Conservation (phyloP, 2,113 vertebrate genomes). For the Sander lucioperca region DNA sequence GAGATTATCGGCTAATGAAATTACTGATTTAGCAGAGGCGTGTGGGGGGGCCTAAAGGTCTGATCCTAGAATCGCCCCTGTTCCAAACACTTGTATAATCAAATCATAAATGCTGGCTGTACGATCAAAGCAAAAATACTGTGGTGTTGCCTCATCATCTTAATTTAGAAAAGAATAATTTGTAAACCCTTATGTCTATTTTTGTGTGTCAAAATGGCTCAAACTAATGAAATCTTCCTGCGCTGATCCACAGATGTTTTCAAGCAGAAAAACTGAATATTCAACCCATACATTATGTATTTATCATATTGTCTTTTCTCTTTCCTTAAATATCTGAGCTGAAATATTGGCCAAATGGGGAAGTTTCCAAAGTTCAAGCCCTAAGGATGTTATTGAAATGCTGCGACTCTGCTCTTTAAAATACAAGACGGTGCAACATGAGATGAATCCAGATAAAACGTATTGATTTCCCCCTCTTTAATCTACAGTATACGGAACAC, state of each 20-base stretch:
- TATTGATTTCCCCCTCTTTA: conserved; percentile 27
- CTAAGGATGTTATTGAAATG: not conserved
- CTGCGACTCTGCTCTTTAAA: not conserved
- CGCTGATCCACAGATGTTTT: not conserved
- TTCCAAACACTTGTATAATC: not conserved
- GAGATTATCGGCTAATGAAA: no score
- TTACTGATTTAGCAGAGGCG: no score
- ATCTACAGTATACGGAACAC: not conserved
- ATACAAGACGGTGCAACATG: not conserved
- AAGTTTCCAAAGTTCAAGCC: not conserved
- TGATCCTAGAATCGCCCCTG: no score
- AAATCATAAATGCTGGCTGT: not conserved
- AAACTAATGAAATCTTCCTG: not conserved
- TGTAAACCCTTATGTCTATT: conserved; percentile 15
- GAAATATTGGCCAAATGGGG: not conserved
- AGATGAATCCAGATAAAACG: conserved; percentile 35
- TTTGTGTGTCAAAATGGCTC: not conserved
- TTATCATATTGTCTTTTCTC: not conserved
- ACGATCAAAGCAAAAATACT: not conserved
- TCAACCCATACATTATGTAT: not conserved
- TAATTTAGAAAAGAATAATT: not conserved
- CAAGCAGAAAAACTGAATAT: not conserved
- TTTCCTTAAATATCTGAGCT: not conserved
- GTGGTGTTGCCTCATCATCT: not conserved
- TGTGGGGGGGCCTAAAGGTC: no score